Percentiles rank a stretch among this genome's conserved stretches.
Evolutionary conservation across 2,113 vertebrate species (phyloP).

Genomic region (Narcine bancroftii): DNA sequence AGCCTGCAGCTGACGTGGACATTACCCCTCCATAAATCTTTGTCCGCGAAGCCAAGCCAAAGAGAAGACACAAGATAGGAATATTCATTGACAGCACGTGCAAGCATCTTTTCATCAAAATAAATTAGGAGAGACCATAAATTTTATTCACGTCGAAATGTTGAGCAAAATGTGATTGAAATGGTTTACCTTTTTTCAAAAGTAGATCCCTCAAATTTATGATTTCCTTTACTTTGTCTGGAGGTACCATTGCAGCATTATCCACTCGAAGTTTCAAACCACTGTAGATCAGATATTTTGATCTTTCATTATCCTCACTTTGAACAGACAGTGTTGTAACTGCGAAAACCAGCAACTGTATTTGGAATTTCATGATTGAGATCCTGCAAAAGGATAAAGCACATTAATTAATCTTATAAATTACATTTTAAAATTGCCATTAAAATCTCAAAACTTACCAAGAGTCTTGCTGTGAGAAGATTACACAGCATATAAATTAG

Average conservation of each 20-base stretch:
- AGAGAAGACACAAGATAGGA: too few relatives aligned
- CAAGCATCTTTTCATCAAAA: neutral
- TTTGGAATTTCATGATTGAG: neutral
- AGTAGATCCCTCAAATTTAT: neutral
- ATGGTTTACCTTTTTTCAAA: neutral
- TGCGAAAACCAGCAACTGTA: neutral
- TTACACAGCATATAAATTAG: neutral
- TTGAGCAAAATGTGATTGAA: neutral
- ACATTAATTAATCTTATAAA: neutral
- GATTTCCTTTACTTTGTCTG: neutral
- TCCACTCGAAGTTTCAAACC: neutral
- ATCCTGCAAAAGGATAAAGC: slow-evolving; percentile 8
- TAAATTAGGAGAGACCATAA: neutral
- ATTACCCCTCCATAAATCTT: too few relatives aligned
- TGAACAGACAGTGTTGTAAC: neutral
- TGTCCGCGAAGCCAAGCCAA: too few relatives aligned
- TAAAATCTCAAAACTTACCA: neutral
- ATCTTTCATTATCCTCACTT: neutral
- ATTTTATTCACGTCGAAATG: neutral
- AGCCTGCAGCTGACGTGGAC: too few relatives aligned
- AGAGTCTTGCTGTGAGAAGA: neutral
- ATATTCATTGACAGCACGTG: neutral
- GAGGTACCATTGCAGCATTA: neutral
- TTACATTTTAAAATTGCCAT: neutral
- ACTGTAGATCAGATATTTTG: neutral